Evolutionary conservation across 2,888 invertebrate genomes (phyloP), one percentile per base, ranked within the genome.

Genomic region (Zele albiditarsus): DNA sequence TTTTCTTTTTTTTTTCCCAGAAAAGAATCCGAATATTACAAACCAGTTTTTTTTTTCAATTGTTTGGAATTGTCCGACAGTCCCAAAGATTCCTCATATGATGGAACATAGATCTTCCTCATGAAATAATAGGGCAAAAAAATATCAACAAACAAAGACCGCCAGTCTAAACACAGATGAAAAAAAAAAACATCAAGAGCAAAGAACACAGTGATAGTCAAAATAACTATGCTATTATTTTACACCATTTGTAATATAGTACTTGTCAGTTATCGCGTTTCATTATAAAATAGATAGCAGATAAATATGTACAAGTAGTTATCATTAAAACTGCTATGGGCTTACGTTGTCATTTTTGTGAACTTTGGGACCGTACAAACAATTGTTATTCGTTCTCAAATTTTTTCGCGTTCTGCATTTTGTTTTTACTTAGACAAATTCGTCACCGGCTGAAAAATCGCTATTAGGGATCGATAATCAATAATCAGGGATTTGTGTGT

Each of bases 361-460:
- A 62, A 73, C 73, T 78, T 82, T 83, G 84, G 84, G 84, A 84
- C 82, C 82, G 82, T 79, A 78, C 81, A 83, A 83, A 80, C 80
- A 79, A 76, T 65, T 49, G 69, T 74, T 58, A 67, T 63, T 71
- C 60, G 42, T 38, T n/a, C 63, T 38, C 57, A 65, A 20, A 68
- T 65, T 20, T 25, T 65, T 70, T 38, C n/a, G 8, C 4, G 31
- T 23, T 69, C 16, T 16, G 20, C 10, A 66, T 63, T 70, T 27
- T 25, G 27, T 23, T 38, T 53, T 25, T 77, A 83, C 82, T 12
- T 63, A 83, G 83, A 83, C 80, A 81, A 82, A 84, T 83, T 83
- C 82, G 84, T 84, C 83, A 85, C 86, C 87, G 86, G 87, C 86
- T 87, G 84, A 84, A 83, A 84, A 82, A 84, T 86, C 82, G 82